phyloP scores from a whole-genome alignment of 2,888 invertebrate genomes.

The Euphydryas editha region DNA sequence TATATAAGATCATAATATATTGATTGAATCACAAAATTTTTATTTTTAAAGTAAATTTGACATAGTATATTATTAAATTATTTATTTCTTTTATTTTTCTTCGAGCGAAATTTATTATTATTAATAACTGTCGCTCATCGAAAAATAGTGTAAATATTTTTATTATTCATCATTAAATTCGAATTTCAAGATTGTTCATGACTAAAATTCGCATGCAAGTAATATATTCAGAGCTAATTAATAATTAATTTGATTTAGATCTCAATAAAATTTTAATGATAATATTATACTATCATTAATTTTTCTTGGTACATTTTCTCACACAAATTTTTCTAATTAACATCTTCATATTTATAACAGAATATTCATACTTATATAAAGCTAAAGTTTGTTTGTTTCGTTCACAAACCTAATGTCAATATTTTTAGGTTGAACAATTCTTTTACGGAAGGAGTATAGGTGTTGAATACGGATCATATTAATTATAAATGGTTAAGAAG shows the following conservation, averaged over 20 bases:
- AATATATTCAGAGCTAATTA: slow-evolving; percentile 9
- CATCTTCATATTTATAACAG: slow-evolving; percentile 2
- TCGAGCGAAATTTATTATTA: not conserved
- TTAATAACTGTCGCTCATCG: not conserved
- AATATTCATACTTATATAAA: too few species aligned
- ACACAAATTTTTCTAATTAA: not conserved
- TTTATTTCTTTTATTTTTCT: not conserved
- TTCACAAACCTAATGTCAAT: too few species aligned
- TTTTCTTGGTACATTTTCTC: not conserved
- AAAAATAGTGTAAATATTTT: not conserved
- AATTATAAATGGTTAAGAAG: too few species aligned
- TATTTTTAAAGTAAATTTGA: too few species aligned
- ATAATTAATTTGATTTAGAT: slow-evolving; percentile 5
- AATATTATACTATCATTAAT: not conserved
- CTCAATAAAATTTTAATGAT: slow-evolving; percentile 7
- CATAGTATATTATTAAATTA: not conserved
- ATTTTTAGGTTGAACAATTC: too few species aligned
- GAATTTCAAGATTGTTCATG: not conserved
- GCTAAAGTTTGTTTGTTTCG: too few species aligned
- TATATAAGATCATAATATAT: too few species aligned
- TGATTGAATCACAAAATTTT: too few species aligned
- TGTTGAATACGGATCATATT: too few species aligned
- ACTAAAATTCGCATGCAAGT: not conserved
- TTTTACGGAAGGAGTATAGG: too few species aligned
- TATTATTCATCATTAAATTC: not conserved